Conservation (phyloP, 1,140 invertebrate species). For the Halictus rubicundus region DNA sequence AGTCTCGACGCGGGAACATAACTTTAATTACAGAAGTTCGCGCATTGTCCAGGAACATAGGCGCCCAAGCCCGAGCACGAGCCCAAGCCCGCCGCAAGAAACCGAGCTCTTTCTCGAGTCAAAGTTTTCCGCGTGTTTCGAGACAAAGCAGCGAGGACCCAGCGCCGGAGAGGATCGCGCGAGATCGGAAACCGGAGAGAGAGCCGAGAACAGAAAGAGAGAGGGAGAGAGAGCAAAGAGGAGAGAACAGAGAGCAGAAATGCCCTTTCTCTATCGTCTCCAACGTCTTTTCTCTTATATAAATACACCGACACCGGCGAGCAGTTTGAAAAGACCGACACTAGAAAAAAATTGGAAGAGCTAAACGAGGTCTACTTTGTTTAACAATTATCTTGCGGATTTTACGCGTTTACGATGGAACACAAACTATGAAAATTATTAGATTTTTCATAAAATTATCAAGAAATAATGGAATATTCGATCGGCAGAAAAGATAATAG, state of each 20-base stretch:
- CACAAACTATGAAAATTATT: too few species aligned
- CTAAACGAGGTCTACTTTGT: too few species aligned
- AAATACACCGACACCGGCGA: neutral
- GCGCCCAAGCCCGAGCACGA: neutral
- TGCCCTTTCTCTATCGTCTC: neutral
- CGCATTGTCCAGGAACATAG: slow-evolving; percentile 70
- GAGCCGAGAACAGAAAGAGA: too few species aligned
- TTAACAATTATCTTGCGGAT: too few species aligned
- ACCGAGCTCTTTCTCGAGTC: slow-evolving; percentile 67
- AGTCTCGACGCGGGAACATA: slow-evolving; percentile 66
- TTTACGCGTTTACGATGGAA: too few species aligned
- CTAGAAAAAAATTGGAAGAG: neutral
- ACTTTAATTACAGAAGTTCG: slow-evolving; percentile 75
- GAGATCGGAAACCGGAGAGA: slow-evolving; percentile 10
- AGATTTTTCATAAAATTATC: too few species aligned
- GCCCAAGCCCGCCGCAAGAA: slow-evolving; percentile 52
- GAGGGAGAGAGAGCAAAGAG: too few species aligned
- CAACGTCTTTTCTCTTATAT: neutral
- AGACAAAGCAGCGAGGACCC: slow-evolving; percentile 26
- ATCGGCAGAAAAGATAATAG: too few species aligned
- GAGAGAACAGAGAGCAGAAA: neutral
- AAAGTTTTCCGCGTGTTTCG: slow-evolving; percentile 64
- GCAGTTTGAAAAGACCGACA: neutral
- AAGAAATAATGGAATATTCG: too few species aligned
- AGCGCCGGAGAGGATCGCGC: slow-evolving; percentile 5